A percentile compares a stretch with the other conserved stretches of the same genome.
Evolutionary conservation across 2,888 invertebrate species (phyloP).

Genomic region (Sminthurinus aureus): DNA sequence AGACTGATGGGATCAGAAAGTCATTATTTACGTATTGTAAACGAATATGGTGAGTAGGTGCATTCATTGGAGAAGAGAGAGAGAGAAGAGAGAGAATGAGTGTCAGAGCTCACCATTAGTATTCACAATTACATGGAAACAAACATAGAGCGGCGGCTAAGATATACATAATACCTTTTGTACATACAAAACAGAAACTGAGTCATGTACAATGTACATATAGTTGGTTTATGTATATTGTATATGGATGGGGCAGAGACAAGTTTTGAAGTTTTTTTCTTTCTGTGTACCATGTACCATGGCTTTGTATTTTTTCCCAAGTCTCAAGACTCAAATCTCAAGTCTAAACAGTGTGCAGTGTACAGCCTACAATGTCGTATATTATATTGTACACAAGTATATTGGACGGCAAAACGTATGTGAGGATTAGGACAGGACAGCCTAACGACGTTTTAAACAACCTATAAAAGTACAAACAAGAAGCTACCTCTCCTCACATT

Average conservation of each 20-base stretch:
- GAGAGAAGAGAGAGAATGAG: neutral
- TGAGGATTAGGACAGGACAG: neutral
- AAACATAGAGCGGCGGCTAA: conserved; percentile 2
- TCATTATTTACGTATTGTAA: neutral
- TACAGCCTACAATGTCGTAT: no score
- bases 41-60: neutral
- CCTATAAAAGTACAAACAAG: conserved; percentile 15
- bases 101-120: conserved; percentile 12
- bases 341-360: no score
- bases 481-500: conserved; percentile 8
- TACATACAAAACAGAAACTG: no score
- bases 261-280: conserved; percentile 4
- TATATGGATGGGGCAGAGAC: neutral
- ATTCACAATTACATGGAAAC: conserved; percentile 17
- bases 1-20: neutral
- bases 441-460: conserved; percentile 14
- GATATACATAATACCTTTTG: neutral
- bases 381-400: no score
- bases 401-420: no score
- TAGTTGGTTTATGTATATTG: neutral
- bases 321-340: no score
- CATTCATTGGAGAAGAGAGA: neutral
- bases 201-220: neutral
- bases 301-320: neutral
- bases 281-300: neutral